Base-by-base conservation (phyloP, 2,888 invertebrate genomes). In the Tachina grossa region DNA sequence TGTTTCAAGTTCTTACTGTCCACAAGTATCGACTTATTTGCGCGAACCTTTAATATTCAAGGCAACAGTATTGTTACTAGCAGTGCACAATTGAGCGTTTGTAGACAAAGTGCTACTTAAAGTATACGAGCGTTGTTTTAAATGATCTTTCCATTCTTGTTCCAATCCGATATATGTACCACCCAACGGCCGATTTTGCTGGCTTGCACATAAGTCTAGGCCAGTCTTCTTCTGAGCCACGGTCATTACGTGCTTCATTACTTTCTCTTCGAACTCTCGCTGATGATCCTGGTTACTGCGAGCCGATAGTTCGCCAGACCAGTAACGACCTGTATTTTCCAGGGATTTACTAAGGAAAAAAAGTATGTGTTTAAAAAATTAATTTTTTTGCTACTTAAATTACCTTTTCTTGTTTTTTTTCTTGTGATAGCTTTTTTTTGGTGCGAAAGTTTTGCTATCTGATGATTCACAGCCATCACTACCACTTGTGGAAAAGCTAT, bases 241-340 rank as follows among this genome's bases (percentile, higher is more conserved):
- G 31, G 89, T 87, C 51, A 90, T 87, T n/a, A 93, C 92, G 77
- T 93, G 92, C 71, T 95, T 93, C 87, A 96, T 94, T 0, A 96
- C 94, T 87, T 95, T 95, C 93, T 97, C 97, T 92, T 97, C 97
- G 90, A 95, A 96, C 83, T 97, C 95, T 8, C 97, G 93, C 92
- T 97, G 97, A 89, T 96, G 96, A 92, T 97, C 97, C 92, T 97
- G 97, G 93, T 97, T 97, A 90, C 96, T 96, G 88, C 97, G 94
- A 6, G 97, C 96, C 0, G 96, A 96, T 78, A 96, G 93, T 88
- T 96, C 95, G 22, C 95, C 93, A 85, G 95, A 95, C 97, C 97
- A 97, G 89, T 95, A 94, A 39, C 95, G 94, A 8, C 94, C 95
- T 11, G 93, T 93, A 61, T 93, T 89, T 51, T 90, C 90, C 11